These are phyloP conservation scores for Sebastolobus altivelis DNA, from an alignment of 2,797 vertebrate genomes.

Conservation along the genomic window DNA sequence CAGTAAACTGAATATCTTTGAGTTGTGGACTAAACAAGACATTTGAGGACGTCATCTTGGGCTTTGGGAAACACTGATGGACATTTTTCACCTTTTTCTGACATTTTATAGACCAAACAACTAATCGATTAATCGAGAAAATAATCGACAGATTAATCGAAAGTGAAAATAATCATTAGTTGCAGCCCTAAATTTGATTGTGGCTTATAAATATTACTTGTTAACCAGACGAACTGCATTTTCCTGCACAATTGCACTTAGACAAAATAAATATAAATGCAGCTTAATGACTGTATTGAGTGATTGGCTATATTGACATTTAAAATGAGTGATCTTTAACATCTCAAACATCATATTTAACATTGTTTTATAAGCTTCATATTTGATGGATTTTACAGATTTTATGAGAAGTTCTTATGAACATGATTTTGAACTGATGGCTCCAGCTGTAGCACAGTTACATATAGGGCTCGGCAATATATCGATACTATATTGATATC, in stretches of 20 bases:
- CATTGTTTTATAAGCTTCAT: neutral
- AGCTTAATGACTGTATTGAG: neutral
- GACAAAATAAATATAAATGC: neutral
- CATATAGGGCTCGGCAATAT: no score
- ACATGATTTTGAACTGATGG: neutral
- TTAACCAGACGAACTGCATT: neutral
- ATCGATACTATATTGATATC: no score
- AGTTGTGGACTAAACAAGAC: no score
- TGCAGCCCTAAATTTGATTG: neutral
- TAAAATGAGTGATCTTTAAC: neutral
- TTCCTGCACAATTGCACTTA: no score
- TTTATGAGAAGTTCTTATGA: neutral
- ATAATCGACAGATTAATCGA: no score
- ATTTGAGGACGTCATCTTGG: no score
- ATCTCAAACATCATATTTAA: neutral
- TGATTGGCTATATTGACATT: neutral
- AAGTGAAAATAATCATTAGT: no score
- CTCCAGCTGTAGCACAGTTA: conserved; percentile 4
- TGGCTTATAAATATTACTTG: neutral
- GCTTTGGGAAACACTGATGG: no score
- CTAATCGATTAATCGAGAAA: no score
- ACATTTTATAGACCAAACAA: no score
- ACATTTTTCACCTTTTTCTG: no score
- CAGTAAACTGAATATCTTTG: no score
- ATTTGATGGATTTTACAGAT: neutral